Conservation (phyloP, 2,888 invertebrate genomes). For the Alentia gelatinosa region DNA sequence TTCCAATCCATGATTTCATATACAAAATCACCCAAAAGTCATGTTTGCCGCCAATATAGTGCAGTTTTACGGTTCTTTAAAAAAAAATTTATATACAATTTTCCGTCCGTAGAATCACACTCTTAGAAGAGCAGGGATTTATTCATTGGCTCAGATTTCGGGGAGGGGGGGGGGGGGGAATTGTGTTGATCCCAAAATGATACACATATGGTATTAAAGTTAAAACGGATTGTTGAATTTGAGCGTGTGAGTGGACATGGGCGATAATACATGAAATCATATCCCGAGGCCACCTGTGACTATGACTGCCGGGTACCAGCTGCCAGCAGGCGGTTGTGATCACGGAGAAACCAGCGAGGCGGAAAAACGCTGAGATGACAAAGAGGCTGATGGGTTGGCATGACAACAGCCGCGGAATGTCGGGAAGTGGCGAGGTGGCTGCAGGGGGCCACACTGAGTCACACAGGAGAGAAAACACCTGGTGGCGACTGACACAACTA, state of each 20-base stretch:
- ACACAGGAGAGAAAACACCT: slow-evolving; percentile 11
- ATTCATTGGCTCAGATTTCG: too few relatives aligned
- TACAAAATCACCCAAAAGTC: too few relatives aligned
- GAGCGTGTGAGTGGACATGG: not conserved
- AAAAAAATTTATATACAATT: too few relatives aligned
- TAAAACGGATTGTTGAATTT: too few relatives aligned
- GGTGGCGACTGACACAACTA: not conserved
- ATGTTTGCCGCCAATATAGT: too few relatives aligned
- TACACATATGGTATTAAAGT: too few relatives aligned
- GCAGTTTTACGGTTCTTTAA: too few relatives aligned
- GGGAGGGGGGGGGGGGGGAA: too few relatives aligned
- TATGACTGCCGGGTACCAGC: not conserved
- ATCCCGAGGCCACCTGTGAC: not conserved
- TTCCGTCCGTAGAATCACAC: too few relatives aligned
- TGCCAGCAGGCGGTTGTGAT: not conserved
- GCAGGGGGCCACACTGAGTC: not conserved
- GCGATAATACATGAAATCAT: slow-evolving; percentile 14
- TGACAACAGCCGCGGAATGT: not conserved
- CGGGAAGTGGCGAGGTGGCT: not conserved
- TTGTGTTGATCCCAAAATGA: too few relatives aligned
- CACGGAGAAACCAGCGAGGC: not conserved
- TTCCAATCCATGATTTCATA: too few relatives aligned
- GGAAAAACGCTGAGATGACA: slow-evolving; percentile 39
- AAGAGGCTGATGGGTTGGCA: slow-evolving; percentile 47
- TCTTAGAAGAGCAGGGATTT: too few relatives aligned